phyloP scores from a whole-genome alignment of 2,113 vertebrate species.

The Bothrops jararaca region DNA sequence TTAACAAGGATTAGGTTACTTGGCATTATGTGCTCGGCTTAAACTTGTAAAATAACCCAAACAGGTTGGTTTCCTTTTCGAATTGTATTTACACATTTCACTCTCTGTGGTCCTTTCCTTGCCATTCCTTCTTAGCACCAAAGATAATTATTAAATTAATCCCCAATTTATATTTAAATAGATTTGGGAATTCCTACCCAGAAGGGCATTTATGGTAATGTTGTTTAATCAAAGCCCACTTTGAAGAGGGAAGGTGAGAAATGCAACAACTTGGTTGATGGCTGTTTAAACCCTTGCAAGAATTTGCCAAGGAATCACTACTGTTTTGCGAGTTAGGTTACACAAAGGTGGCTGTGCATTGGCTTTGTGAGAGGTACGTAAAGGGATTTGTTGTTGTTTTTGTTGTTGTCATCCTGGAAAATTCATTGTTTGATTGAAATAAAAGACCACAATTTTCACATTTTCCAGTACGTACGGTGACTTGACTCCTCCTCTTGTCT shows the following conservation, averaged over 20 bases:
- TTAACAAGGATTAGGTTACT: slow-evolving; percentile 64
- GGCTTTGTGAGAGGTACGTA: slow-evolving; percentile 48
- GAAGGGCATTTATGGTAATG: slow-evolving; percentile 11
- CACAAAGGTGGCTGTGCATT: slow-evolving; percentile 52
- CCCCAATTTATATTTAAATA: slow-evolving; percentile 18
- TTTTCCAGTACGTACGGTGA: slow-evolving; percentile 48
- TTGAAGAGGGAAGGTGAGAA: slow-evolving; percentile 29
- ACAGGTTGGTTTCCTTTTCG: slow-evolving; percentile 53
- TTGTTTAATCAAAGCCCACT: neutral
- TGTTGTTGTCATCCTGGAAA: slow-evolving; percentile 50
- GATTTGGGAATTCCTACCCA: slow-evolving; percentile 6
- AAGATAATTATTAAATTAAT: slow-evolving; percentile 29
- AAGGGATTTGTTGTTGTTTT: slow-evolving; percentile 12
- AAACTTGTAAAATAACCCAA: slow-evolving; percentile 58
- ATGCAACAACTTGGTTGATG: slow-evolving; percentile 15
- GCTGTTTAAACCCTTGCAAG: slow-evolving; percentile 22
- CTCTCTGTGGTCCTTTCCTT: neutral
- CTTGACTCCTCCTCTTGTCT: slow-evolving; percentile 53
- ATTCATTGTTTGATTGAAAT: slow-evolving; percentile 61
- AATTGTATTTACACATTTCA: slow-evolving; percentile 37
- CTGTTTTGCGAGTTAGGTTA: slow-evolving; percentile 45
- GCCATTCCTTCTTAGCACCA: slow-evolving; percentile 12
- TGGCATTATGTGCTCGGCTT: slow-evolving; percentile 34
- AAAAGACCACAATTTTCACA: slow-evolving; percentile 61
- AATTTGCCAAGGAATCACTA: slow-evolving; percentile 48